Conservation (phyloP, 2,888 invertebrate genomes). For the Apotomis turbidana region DNA sequence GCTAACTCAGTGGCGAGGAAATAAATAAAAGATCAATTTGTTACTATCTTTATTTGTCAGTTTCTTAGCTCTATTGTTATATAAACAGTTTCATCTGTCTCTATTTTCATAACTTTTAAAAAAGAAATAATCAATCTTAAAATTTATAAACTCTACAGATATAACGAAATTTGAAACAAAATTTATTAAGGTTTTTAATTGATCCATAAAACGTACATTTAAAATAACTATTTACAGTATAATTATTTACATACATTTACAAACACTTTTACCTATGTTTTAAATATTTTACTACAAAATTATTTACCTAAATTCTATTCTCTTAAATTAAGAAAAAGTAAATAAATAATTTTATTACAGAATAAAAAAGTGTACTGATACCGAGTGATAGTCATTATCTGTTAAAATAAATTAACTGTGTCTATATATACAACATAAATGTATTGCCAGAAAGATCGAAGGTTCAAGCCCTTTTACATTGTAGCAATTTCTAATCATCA, state of each 20-base stretch:
- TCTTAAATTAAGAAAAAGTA: too few species aligned
- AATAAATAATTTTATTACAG: too few species aligned
- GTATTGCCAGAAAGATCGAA: too few species aligned
- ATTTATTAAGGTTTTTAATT: constrained; percentile 36
- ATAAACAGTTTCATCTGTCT: constrained; percentile 49
- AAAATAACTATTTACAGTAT: constrained; percentile 46
- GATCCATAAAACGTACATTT: constrained; percentile 47
- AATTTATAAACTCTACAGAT: constrained; percentile 47
- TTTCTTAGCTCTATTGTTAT: constrained; percentile 63
- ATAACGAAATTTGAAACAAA: constrained; percentile 41
- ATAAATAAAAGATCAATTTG: constrained; percentile 53
- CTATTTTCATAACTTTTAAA: constrained; percentile 51
- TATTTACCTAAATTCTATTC: background rate
- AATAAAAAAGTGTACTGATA: too few species aligned
- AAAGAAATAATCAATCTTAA: constrained; percentile 46
- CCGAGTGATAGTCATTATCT: too few species aligned
- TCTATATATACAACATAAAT: too few species aligned
- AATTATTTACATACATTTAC: constrained; percentile 47
- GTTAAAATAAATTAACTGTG: too few species aligned
- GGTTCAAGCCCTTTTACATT: too few species aligned
- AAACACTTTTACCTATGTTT: constrained; percentile 18
- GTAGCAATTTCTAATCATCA: too few species aligned
- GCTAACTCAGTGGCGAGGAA: constrained; percentile 11
- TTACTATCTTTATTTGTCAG: constrained; percentile 82
- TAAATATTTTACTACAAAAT: constrained; percentile 10